phyloP scores from a whole-genome alignment of 2,888 invertebrate species.

The Dasysyrphus tricinctus region DNA sequence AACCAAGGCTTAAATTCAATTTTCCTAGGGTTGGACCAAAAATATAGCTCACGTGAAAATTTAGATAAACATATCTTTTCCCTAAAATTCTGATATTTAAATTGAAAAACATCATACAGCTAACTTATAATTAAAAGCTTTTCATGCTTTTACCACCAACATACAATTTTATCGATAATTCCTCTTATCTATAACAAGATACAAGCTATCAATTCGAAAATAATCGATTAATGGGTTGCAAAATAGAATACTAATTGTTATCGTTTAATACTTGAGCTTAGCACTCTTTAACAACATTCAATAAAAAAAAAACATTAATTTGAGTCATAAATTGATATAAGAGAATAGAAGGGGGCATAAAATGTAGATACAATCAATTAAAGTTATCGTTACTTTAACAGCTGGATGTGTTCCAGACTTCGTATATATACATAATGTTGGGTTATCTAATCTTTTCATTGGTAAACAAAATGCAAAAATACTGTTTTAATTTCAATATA shows the following conservation, averaged over 20 bases:
- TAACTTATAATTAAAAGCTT: too few relatives aligned
- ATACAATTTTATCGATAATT: too few relatives aligned
- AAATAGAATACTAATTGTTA: background rate
- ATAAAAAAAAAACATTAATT: background rate
- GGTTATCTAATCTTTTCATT: background rate
- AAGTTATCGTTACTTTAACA: background rate
- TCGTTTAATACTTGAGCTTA: slow-evolving; percentile 11
- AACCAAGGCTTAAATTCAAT: too few relatives aligned
- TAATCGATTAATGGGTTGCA: slow-evolving; percentile 4
- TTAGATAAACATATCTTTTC: too few relatives aligned
- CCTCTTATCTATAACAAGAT: background rate
- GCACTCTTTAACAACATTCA: slow-evolving; percentile 1
- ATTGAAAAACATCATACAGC: too few relatives aligned
- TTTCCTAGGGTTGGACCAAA: too few relatives aligned
- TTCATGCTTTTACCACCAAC: too few relatives aligned
- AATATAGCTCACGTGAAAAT: too few relatives aligned
- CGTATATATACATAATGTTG: background rate
- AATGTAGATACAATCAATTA: background rate
- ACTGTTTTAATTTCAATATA: too few relatives aligned
- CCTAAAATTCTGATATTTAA: too few relatives aligned
- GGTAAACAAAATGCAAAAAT: too few relatives aligned
- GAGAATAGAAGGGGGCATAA: background rate
- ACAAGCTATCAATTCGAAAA: background rate
- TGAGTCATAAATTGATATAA: background rate
- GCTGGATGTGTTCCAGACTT: background rate